These are phyloP conservation scores for Pollimyrus isidori DNA, from an alignment of 2,113 vertebrate genomes.

Conservation along the genomic window DNA sequence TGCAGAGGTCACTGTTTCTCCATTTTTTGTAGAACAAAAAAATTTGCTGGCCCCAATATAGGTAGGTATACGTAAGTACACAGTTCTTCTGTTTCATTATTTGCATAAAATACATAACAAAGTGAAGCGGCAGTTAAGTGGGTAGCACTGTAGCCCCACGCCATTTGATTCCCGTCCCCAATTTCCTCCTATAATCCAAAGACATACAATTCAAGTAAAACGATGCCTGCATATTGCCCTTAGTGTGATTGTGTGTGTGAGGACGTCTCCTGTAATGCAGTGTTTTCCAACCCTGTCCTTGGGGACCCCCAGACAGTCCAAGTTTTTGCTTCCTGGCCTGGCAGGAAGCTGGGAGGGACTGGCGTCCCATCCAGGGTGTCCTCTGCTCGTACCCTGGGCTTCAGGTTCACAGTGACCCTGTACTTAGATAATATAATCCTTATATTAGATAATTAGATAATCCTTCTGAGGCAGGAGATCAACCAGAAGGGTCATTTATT, in stretches of 20 bases:
- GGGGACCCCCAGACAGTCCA: not conserved
- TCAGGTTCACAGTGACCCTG: not conserved
- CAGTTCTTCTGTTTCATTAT: not conserved
- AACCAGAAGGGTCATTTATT: not conserved
- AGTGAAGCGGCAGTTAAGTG: not conserved
- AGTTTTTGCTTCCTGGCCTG: not conserved
- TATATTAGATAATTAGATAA: not conserved
- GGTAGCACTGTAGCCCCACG: not conserved
- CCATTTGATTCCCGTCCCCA: not conserved
- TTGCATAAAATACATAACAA: not conserved
- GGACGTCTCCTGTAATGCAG: not conserved
- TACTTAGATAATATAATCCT: too few species aligned
- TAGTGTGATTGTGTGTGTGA: not conserved
- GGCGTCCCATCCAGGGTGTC: not conserved
- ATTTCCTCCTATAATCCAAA: not conserved
- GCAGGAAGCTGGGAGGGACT: not conserved
- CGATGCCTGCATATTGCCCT: not conserved
- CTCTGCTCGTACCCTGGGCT: not conserved
- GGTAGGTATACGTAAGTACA: not conserved
- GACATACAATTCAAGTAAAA: not conserved
- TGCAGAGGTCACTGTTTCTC: constrained; percentile 1
- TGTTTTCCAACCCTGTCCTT: not conserved
- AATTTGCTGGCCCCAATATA: not conserved
- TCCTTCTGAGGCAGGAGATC: not conserved
- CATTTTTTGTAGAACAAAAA: not conserved